These are phyloP conservation scores for Andrena haemorrhoa DNA, from an alignment of 2,888 invertebrate species.

Conservation along the genomic window DNA sequence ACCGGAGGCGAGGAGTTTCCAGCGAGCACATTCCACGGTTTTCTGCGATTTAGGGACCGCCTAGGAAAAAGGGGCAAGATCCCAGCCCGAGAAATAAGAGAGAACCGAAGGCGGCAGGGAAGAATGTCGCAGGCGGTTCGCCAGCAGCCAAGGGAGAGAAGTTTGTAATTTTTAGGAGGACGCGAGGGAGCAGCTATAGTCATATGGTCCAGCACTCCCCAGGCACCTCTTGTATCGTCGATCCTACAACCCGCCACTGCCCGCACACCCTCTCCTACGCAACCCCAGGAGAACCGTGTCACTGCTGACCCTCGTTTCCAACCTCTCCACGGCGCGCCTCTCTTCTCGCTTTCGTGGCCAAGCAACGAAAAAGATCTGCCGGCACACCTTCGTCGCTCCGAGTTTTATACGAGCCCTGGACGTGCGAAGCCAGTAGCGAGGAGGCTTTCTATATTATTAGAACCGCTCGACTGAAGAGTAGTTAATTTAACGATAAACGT, in stretches of 20 bases:
- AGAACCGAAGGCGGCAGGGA: not conserved
- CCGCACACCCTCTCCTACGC: not conserved
- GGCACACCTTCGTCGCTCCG: not conserved
- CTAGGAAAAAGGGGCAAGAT: not conserved
- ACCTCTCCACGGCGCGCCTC: not conserved
- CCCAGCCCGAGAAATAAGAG: not conserved
- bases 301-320: not conserved
- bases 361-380: not conserved
- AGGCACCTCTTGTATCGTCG: slow-evolving; percentile 37
- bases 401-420: no score
- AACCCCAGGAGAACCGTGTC: slow-evolving; percentile 24
- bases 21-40: no score
- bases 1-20: no score
- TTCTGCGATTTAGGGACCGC: not conserved
- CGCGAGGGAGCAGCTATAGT: slow-evolving; percentile 9
- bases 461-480: not conserved
- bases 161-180: slow-evolving; percentile 62
- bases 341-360: slow-evolving; percentile 1
- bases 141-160: slow-evolving; percentile 33
- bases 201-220: slow-evolving; percentile 49
- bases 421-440: no score
- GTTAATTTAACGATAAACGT: not conserved
- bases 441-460: no score
- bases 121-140: slow-evolving; percentile 13
- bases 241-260: slow-evolving; percentile 11